These are phyloP conservation scores for Oscheius myriophilus DNA, from an alignment of 2,888 invertebrate genomes.

Conservation along the genomic window DNA sequence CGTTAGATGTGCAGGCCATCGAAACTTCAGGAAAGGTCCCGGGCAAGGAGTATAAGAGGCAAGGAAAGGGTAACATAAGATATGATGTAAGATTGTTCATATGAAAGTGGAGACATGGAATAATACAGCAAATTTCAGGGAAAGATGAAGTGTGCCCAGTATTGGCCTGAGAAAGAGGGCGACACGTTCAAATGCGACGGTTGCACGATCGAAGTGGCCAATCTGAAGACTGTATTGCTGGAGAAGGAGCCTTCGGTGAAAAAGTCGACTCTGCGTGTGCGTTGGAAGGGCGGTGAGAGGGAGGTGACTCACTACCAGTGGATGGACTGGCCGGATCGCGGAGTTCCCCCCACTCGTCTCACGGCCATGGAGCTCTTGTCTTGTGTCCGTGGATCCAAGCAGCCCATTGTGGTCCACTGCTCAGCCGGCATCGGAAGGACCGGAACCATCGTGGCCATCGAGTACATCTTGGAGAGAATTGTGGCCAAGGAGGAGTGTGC, in stretches of 20 bases:
- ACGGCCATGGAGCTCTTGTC: conserved; percentile 47
- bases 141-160: conserved; percentile 79
- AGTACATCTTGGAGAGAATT: conserved; percentile 50
- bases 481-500: conserved; percentile 35
- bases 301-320: conserved; percentile 12
- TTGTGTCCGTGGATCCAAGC: conserved; percentile 45
- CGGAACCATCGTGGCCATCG: conserved; percentile 60
- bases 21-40: too few relatives aligned
- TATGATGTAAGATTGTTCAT: too few relatives aligned
- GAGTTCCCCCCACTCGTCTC: conserved; percentile 44
- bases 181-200: conserved; percentile 24
- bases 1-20: too few relatives aligned
- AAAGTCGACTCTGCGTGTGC: conserved; percentile 24
- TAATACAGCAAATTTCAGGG: too few relatives aligned
- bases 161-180: conserved; percentile 51
- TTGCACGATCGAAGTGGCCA: background rate
- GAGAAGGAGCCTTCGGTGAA: conserved; percentile 33
- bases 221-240: conserved; percentile 9
- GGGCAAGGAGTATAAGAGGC: too few relatives aligned
- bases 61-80: too few relatives aligned
- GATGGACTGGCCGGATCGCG: conserved; percentile 56
- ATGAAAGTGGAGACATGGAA: too few relatives aligned
- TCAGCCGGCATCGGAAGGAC: too few relatives aligned
- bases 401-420: conserved; percentile 59
- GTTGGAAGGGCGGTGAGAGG: conserved; percentile 22